Evolutionary conservation across 2,113 vertebrate species (phyloP).

Genomic region (Psephotus haematonotus): DNA sequence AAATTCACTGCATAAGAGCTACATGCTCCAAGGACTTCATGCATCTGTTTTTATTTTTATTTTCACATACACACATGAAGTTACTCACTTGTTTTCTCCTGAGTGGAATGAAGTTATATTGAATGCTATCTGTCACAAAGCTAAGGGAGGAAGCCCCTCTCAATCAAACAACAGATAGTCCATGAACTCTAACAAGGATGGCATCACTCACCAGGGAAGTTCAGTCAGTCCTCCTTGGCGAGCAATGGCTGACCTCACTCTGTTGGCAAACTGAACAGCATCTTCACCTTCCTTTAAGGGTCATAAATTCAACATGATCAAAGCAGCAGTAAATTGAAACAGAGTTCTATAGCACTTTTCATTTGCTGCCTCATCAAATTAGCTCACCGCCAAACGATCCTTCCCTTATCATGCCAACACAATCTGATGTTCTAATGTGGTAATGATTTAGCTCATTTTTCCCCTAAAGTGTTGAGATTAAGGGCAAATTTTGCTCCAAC

Average conservation of each 20-base stretch:
- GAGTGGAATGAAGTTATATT: not conserved
- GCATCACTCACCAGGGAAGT: constrained; percentile 85
- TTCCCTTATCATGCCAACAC: not conserved
- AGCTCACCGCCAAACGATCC: not conserved
- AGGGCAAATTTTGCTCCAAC: not conserved
- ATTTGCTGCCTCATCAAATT: not conserved
- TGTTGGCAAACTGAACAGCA: constrained; percentile 91
- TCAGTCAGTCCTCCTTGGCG: constrained; percentile 89
- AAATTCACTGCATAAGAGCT: not conserved
- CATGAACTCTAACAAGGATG: not conserved
- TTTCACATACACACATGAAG: not conserved
- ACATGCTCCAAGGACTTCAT: not conserved
- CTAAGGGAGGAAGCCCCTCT: not conserved
- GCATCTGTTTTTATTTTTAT: not conserved
- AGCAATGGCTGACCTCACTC: constrained; percentile 93
- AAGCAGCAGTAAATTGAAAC: not conserved
- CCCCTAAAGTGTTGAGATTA: not conserved
- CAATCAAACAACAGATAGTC: not conserved
- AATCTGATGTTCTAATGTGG: not conserved
- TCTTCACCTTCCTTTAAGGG: constrained; percentile 85
- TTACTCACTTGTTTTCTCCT: not conserved
- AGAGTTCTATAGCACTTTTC: not conserved
- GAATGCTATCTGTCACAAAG: not conserved
- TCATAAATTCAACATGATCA: not conserved
- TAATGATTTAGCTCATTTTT: not conserved